Evolutionary conservation across 2,888 invertebrate species (phyloP).

Genomic region (Brachypalpus laphriformis): DNA sequence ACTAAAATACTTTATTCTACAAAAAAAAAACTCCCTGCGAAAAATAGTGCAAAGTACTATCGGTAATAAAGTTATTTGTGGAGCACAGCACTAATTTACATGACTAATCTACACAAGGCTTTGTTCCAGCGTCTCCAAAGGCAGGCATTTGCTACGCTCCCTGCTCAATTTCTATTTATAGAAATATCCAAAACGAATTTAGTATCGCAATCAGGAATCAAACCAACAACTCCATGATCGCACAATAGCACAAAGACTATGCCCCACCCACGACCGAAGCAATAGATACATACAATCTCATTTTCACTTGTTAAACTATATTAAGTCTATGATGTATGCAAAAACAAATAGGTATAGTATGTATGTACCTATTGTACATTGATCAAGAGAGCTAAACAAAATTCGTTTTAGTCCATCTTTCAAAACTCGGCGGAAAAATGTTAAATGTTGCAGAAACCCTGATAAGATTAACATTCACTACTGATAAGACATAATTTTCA

Average conservation of each 20-base stretch:
- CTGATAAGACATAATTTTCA: slow-evolving; percentile 3
- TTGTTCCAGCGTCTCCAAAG: no score
- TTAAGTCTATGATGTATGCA: not conserved
- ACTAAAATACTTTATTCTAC: no score
- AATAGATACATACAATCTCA: not conserved
- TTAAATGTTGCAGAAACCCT: not conserved
- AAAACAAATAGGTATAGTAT: not conserved
- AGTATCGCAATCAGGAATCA: not conserved
- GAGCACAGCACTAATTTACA: no score
- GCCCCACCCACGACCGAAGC: not conserved
- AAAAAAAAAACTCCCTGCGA: no score
- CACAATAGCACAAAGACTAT: not conserved
- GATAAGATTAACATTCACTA: slow-evolving; percentile 24
- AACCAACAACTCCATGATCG: slow-evolving; percentile 1
- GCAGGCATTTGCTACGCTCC: no score
- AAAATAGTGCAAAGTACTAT: no score
- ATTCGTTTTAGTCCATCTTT: not conserved
- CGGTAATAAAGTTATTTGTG: no score
- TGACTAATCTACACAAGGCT: no score
- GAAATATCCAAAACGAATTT: not conserved
- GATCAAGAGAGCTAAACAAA: not conserved
- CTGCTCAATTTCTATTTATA: slow-evolving; percentile 1
- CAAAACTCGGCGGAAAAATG: not conserved
- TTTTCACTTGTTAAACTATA: not conserved
- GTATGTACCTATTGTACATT: no score